These are phyloP conservation scores for Drosophila biarmipes DNA, from an alignment of 1,140 invertebrate genomes.

Conservation along the genomic window DNA sequence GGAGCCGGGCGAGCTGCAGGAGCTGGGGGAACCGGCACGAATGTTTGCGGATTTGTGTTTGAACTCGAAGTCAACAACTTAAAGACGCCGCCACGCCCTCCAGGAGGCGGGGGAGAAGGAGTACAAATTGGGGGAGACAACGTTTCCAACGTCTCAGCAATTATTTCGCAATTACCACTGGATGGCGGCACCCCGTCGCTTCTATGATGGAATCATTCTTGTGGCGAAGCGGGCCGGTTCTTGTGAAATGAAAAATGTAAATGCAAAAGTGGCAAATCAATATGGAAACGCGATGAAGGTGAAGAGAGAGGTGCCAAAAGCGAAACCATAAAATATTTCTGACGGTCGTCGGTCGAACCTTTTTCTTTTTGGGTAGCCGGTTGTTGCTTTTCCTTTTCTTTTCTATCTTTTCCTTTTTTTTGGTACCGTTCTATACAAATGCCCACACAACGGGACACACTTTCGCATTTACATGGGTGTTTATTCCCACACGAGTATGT, in stretches of 20 bases:
- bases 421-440: slow-evolving; percentile 25
- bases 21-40: slow-evolving; percentile 14
- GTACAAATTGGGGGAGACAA: slow-evolving; percentile 1
- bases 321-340: slow-evolving; percentile 68
- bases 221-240: slow-evolving; percentile 3
- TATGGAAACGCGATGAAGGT: slow-evolving; percentile 40
- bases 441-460: slow-evolving; percentile 14
- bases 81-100: slow-evolving; percentile 50
- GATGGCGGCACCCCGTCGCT: slow-evolving; percentile 19
- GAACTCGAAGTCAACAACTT: slow-evolving; percentile 57
- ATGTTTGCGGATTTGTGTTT: slow-evolving; percentile 64
- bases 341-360: slow-evolving; percentile 56
- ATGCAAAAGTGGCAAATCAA: slow-evolving; percentile 49
- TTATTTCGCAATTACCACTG: slow-evolving; percentile 45
- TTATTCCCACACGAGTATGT: slow-evolving; percentile 33
- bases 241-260: slow-evolving; percentile 9
- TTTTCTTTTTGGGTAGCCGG: slow-evolving; percentile 42
- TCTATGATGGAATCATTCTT: slow-evolving; percentile 15
- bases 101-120: not conserved
- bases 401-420: slow-evolving; percentile 4
- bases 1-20: not conserved
- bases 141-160: slow-evolving; percentile 36
- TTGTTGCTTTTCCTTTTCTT: slow-evolving; percentile 8
- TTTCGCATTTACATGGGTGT: slow-evolving; percentile 38
- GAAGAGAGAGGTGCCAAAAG: slow-evolving; percentile 47